Base-by-base conservation (phyloP, 1,140 invertebrate genomes). In the Centruroides vittatus region DNA sequence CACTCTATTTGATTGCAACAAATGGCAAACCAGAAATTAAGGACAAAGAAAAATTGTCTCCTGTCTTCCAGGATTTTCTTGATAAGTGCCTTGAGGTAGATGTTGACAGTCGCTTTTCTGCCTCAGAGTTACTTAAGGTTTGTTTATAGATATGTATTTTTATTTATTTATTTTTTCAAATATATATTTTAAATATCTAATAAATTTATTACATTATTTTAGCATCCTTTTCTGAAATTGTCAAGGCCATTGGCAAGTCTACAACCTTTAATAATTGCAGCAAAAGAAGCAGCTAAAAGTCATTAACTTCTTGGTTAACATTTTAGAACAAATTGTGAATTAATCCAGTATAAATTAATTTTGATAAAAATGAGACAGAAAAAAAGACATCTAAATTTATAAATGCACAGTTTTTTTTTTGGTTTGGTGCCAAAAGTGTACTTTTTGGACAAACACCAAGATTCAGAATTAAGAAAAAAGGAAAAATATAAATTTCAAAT, bases 1-100 rank as follows among this genome's bases (percentile, higher is more conserved):
- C 94, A 9, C 77, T 98, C 34, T 98, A 97, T 79, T 77, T 98
- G 58, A 98, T 98, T 62, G 93, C 94, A 35, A 89, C 93, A 0
- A 91, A 93, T 68, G 95, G 94, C 1, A 84, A 93, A 67, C 95
- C 95, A 11, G 83, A 88, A 65, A 88, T 98, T 67, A 84, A 88
- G 5, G 81, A 86, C 63, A 92, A 90, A 83, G 81, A 88, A 12
- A 84, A 81, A 59, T 74, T 97, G 12, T 89, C 90, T 55, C 76
- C 82, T 1, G 78, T 77, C 53, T 82, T 92, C 53, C 60, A 59
- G 58, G 69, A 69, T 59, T 70, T 70, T 64, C 62, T 70, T 36
- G 69, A 70, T 51, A 64, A 68, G 61, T 97, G 93, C 73, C 79
- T 98, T 10, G 86, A 94, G 73, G 92, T 96, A 1, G 89, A 96